A percentile compares a stretch with the other conserved stretches of the same genome.
phyloP scores from a whole-genome alignment of 2,113 vertebrate species.

The Albula goreensis region DNA sequence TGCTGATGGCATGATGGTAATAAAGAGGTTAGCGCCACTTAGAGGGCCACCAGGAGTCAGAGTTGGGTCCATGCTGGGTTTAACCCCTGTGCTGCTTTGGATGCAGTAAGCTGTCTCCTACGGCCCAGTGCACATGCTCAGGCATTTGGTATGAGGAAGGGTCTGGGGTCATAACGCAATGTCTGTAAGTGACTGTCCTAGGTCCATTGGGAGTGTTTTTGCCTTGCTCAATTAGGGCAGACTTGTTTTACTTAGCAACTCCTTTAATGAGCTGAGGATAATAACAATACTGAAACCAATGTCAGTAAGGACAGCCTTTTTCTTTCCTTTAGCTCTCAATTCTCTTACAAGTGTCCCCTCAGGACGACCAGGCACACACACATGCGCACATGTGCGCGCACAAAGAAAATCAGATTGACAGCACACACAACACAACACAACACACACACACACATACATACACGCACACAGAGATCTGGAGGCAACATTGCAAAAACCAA shows the following conservation, averaged over 20 bases:
- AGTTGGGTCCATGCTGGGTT: too few relatives aligned
- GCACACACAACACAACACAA: background rate
- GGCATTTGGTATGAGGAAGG: background rate
- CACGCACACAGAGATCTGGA: background rate
- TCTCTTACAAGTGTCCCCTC: background rate
- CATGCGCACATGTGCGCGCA: background rate
- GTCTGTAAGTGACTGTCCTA: slow-evolving; percentile 9
- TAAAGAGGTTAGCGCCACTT: too few relatives aligned
- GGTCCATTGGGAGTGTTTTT: background rate
- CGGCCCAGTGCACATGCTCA: background rate
- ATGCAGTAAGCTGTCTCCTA: too few relatives aligned
- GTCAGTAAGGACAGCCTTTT: background rate
- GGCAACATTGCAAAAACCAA: background rate
- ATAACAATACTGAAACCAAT: background rate
- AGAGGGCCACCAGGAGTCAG: too few relatives aligned
- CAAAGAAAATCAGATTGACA: background rate
- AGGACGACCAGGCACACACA: background rate
- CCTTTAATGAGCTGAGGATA: background rate
- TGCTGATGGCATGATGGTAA: too few relatives aligned
- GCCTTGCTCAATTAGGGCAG: too few relatives aligned
- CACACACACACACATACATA: slow-evolving; percentile 12
- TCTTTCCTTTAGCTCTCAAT: background rate
- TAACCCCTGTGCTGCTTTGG: too few relatives aligned
- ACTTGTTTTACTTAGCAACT: background rate
- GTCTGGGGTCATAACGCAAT: background rate